A percentile compares a stretch with the other conserved stretches of the same genome.
These are phyloP conservation scores for Tringa solitaria DNA, from an alignment of 2,113 vertebrate species.

Conservation along the genomic window DNA sequence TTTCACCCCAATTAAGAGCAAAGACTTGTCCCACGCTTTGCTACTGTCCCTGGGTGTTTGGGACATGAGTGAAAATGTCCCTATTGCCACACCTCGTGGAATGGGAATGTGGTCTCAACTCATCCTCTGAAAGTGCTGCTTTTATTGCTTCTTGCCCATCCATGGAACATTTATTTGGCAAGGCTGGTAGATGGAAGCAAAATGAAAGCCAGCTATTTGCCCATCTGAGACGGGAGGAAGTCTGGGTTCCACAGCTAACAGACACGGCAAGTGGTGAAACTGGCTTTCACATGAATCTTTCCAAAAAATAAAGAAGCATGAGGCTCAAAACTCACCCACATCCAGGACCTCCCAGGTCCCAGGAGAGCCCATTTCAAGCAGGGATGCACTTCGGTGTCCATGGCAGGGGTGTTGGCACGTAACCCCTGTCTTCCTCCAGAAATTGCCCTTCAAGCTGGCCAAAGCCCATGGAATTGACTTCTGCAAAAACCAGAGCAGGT, in stretches of 20 bases:
- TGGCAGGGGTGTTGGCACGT: not conserved
- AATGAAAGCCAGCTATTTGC: not conserved
- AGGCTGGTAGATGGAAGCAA: not conserved
- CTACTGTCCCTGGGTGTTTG: fast-evolving
- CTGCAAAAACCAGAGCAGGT: not conserved
- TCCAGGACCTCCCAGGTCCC: fast-evolving
- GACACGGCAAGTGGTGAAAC: fast-evolving
- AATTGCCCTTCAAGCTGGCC: not conserved
- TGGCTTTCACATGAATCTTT: not conserved
- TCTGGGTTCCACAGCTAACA: not conserved
- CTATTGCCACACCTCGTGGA: not conserved
- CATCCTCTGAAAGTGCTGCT: not conserved
- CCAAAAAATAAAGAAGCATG: not conserved
- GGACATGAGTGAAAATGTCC: not conserved
- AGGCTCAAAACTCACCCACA: not conserved
- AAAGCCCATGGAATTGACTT: not conserved
- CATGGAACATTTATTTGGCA: not conserved
- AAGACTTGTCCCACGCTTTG: not conserved
- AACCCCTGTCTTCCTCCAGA: not conserved
- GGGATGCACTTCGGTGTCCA: fast-evolving
- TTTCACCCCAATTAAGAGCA: not conserved
- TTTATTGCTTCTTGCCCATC: not conserved
- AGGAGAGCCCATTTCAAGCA: not conserved
- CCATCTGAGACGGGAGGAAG: not conserved
- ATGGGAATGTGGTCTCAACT: not conserved